These are phyloP conservation scores for Orthonevra nobilis DNA, from an alignment of 2,888 invertebrate species.

Conservation along the genomic window DNA sequence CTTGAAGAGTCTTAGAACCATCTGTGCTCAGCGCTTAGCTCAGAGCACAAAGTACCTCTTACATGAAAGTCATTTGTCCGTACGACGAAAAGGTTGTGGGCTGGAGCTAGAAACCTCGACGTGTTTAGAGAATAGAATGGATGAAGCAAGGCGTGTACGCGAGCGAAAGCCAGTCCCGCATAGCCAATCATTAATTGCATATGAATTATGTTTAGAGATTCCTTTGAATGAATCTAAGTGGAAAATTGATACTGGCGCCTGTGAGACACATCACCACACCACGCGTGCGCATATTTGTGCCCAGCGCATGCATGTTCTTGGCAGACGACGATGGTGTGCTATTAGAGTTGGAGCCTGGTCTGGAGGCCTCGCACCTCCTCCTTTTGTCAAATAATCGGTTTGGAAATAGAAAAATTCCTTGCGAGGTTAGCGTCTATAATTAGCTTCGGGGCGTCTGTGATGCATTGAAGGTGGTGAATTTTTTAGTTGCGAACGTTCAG, in stretches of 20 bases:
- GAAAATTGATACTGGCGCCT: conserved; percentile 70
- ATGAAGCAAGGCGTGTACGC: conserved; percentile 57
- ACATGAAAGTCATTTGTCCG: conserved; percentile 66
- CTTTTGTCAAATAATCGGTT: conserved; percentile 68
- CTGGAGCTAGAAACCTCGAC: conserved; percentile 17
- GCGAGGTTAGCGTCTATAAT: conserved; percentile 66
- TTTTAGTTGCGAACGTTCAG: not conserved
- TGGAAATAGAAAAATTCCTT: conserved; percentile 65
- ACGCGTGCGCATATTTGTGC: conserved; percentile 46
- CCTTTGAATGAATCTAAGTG: conserved; percentile 67
- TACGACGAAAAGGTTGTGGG: conserved; percentile 59
- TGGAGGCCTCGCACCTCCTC: conserved; percentile 61
- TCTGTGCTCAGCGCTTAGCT: conserved; percentile 19
- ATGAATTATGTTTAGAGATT: conserved; percentile 68
- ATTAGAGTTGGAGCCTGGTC: conserved; percentile 40
- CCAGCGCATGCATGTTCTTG: conserved; percentile 4
- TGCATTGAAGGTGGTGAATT: conserved; percentile 13
- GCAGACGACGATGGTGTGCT: not conserved
- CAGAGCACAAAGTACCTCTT: conserved; percentile 59
- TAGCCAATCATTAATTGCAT: conserved; percentile 69
- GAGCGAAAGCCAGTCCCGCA: conserved; percentile 46
- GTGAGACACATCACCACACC: conserved; percentile 59
- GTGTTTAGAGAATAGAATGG: conserved; percentile 53
- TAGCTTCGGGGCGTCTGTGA: conserved; percentile 44
- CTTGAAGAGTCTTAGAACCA: conserved; percentile 46